phyloP scores from a whole-genome alignment of 1,140 invertebrate genomes.

The Habropoda laboriosa region DNA sequence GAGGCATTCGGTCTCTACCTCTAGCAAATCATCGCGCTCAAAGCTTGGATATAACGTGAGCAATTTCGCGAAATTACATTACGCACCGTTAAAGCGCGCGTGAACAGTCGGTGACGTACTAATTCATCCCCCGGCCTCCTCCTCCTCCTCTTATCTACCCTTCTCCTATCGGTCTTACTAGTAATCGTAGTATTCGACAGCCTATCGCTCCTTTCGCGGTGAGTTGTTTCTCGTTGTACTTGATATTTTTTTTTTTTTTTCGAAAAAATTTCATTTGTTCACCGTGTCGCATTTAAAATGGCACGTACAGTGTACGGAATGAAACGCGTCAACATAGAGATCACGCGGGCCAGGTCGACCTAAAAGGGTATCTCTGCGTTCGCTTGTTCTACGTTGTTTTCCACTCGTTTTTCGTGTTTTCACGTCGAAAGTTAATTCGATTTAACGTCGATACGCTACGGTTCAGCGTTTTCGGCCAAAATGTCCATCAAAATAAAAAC shows the following conservation, averaged over 20 bases:
- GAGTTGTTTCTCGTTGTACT: too few relatives aligned
- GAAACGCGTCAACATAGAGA: background rate
- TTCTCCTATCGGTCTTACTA: background rate
- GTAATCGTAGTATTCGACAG: background rate
- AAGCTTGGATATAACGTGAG: constrained; percentile 22
- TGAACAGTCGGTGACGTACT: background rate
- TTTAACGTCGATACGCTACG: constrained; percentile 26
- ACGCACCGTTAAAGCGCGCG: constrained; percentile 3
- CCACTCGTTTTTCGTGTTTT: background rate
- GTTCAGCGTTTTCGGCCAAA: background rate
- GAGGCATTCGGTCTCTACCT: background rate
- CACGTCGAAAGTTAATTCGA: constrained; percentile 23
- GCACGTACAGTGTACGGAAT: background rate
- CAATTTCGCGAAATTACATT: constrained; percentile 31
- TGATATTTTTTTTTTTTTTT: too few relatives aligned
- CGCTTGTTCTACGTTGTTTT: background rate
- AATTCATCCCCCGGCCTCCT: background rate
- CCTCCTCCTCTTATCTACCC: too few relatives aligned
- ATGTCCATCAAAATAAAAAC: constrained; percentile 44
- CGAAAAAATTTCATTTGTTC: too few relatives aligned
- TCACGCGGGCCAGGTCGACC: background rate
- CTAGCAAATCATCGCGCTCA: constrained; percentile 8
- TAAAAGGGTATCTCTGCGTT: background rate
- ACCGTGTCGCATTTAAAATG: too few relatives aligned
- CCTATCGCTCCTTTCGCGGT: too few relatives aligned